Evolutionary conservation across 1,140 invertebrate genomes (phyloP).

Genomic region (Andricus grossulariae): DNA sequence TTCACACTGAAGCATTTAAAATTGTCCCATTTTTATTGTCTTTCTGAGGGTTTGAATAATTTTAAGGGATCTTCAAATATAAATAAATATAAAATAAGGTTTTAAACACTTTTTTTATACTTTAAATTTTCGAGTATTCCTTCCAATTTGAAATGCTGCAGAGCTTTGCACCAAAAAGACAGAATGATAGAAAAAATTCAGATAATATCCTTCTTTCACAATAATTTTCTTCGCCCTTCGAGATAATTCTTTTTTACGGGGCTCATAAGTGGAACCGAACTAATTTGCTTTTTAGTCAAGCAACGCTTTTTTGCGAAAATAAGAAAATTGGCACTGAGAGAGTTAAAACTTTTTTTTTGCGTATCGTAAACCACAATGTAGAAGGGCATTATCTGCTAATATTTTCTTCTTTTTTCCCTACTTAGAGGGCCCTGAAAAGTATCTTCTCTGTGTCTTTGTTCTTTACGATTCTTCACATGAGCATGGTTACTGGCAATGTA

Average conservation of each 20-base stretch:
- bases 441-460: constrained; percentile 27
- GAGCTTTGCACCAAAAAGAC: too few species aligned
- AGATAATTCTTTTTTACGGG: neutral
- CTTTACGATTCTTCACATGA: constrained; percentile 22
- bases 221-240: constrained; percentile 9
- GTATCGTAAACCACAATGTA: constrained; percentile 24
- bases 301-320: constrained; percentile 1
- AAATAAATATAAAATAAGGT: too few species aligned
- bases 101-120: too few species aligned
- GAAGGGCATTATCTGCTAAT: constrained; percentile 12
- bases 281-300: constrained; percentile 20
- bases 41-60: too few species aligned
- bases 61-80: too few species aligned
- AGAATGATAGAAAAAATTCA: too few species aligned
- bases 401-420: constrained; percentile 20
- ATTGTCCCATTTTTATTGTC: too few species aligned
- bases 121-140: too few species aligned
- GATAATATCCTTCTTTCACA: too few species aligned
- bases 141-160: too few species aligned
- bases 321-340: constrained; percentile 20
- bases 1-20: too few species aligned
- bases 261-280: neutral
- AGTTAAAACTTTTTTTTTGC: neutral
- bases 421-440: constrained; percentile 27
- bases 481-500: constrained; percentile 16